Percentiles rank a stretch among this genome's conserved stretches.
These are phyloP conservation scores for Tachysurus vachellii DNA, from an alignment of 2,113 vertebrate genomes.

Conservation along the genomic window DNA sequence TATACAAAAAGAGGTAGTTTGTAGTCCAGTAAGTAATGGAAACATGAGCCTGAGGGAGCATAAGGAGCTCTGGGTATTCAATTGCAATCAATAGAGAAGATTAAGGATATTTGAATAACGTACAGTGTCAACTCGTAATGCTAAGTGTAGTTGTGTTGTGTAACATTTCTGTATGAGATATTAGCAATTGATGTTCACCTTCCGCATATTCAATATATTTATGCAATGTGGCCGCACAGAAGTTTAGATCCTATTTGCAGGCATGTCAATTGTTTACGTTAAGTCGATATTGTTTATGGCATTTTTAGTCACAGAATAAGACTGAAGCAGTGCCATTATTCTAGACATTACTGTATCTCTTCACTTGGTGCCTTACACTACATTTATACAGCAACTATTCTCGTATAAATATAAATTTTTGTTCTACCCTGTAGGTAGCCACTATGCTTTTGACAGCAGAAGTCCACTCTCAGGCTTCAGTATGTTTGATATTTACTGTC, in stretches of 20 bases:
- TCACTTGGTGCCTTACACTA: not conserved
- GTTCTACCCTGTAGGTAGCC: constrained; percentile 57
- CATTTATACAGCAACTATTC: not conserved
- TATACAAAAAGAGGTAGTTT: not conserved
- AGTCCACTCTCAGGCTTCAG: constrained; percentile 57
- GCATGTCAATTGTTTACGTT: not conserved
- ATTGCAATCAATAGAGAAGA: no score
- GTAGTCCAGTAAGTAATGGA: not conserved
- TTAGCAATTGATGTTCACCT: not conserved
- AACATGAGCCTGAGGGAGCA: not conserved
- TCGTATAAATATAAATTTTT: constrained; percentile 11
- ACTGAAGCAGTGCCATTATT: not conserved
- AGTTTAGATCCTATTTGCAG: not conserved
- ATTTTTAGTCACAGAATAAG: not conserved
- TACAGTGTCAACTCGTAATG: not conserved
- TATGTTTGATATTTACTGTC: constrained; percentile 56
- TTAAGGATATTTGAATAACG: no score
- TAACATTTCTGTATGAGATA: not conserved
- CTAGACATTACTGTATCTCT: not conserved
- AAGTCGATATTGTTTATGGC: not conserved
- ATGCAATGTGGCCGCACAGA: not conserved
- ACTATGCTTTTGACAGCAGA: constrained; percentile 51
- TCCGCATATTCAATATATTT: not conserved
- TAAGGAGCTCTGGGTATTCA: no score
- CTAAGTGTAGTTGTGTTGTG: not conserved